phyloP scores from a whole-genome alignment of 1,140 invertebrate genomes.

The Tenebrio molitor region DNA sequence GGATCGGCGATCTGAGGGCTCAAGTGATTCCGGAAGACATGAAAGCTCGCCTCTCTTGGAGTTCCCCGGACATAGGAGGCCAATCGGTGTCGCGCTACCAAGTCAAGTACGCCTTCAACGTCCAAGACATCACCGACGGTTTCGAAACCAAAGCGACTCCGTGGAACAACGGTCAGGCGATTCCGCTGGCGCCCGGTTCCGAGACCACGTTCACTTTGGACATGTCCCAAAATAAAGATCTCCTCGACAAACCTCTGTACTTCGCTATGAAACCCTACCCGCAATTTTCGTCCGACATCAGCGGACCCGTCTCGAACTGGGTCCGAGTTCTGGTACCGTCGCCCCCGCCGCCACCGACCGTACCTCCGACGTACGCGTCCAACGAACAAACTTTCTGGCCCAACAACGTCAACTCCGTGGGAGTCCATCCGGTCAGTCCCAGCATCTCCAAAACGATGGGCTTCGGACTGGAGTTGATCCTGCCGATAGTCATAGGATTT shows the following conservation, averaged over 20 bases:
- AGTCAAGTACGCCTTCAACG: conserved; percentile 66
- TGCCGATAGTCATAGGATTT: conserved; percentile 66
- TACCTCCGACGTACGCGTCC: conserved; percentile 62
- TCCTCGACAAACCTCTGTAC: conserved; percentile 68
- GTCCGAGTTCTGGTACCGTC: conserved; percentile 69
- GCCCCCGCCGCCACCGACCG: conserved; percentile 67
- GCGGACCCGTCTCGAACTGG: conserved; percentile 72
- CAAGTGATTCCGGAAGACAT: conserved; percentile 64
- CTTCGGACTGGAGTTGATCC: conserved; percentile 65
- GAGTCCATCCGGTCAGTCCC: conserved; percentile 55
- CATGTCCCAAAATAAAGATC: conserved; percentile 65
- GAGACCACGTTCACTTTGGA: conserved; percentile 68
- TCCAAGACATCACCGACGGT: conserved; percentile 67
- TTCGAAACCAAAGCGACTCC: conserved; percentile 64
- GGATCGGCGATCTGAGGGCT: conserved; percentile 68
- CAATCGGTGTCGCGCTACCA: conserved; percentile 68
- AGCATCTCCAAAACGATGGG: conserved; percentile 60
- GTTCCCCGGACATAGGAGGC: conserved; percentile 71
- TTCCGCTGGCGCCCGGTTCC: conserved; percentile 65
- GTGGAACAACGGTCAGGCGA: conserved; percentile 64
- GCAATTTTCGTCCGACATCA: conserved; percentile 61
- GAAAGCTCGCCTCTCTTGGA: conserved; percentile 69
- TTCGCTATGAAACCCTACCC: conserved; percentile 70
- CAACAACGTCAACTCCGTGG: conserved; percentile 57
- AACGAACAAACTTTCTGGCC: conserved; percentile 63